These are phyloP conservation scores for Urosaurus nigricauda DNA, from an alignment of 2,797 vertebrate species.

Conservation along the genomic window DNA sequence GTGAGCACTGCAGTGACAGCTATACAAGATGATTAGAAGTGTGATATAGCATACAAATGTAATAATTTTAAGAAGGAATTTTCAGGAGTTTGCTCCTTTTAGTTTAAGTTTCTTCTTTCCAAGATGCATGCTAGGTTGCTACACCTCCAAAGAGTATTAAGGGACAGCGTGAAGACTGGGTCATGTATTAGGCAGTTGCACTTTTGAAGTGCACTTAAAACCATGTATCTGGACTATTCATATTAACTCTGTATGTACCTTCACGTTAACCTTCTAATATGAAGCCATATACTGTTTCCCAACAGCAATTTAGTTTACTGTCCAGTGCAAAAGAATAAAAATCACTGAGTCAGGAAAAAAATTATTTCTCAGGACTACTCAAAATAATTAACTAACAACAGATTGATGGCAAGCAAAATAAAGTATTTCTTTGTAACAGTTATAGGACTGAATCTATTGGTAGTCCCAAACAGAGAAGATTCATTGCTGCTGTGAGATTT, in stretches of 20 bases:
- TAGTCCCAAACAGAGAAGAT: too few species aligned
- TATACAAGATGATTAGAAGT: slow-evolving; percentile 11
- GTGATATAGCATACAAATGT: not conserved
- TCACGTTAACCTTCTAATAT: not conserved
- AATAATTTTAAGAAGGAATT: not conserved
- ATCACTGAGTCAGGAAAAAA: too few species aligned
- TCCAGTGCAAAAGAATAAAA: not conserved
- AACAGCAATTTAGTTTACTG: not conserved
- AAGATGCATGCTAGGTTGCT: too few species aligned
- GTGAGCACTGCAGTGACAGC: not conserved
- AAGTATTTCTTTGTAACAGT: not conserved
- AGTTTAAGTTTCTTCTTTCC: not conserved
- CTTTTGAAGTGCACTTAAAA: not conserved
- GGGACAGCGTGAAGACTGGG: not conserved
- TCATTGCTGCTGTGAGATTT: too few species aligned
- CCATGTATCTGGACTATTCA: not conserved
- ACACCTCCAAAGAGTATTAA: not conserved
- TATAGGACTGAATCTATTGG: not conserved
- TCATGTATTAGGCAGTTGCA: not conserved
- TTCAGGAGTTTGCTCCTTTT: not conserved
- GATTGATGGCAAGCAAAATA: not conserved
- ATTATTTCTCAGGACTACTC: not conserved
- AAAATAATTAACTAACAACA: not conserved
- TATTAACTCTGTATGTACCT: too few species aligned
- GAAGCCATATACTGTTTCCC: not conserved